A percentile compares a stretch with the other conserved stretches of the same genome.
These are phyloP conservation scores for Lymantria monacha DNA, from an alignment of 2,888 invertebrate species.

Conservation along the genomic window DNA sequence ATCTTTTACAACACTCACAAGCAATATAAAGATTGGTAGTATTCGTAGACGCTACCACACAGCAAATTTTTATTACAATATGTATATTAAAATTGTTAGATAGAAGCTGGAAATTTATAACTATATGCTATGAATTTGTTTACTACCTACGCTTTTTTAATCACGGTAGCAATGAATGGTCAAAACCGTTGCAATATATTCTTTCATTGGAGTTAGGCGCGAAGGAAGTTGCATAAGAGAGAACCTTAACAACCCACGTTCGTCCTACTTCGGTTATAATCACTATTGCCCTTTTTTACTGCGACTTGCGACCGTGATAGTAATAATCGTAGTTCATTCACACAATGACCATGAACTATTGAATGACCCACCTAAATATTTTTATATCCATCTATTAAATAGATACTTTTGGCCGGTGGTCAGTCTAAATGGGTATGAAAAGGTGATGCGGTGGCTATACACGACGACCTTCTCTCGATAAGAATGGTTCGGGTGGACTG, in stretches of 20 bases:
- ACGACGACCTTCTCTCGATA: too few species aligned
- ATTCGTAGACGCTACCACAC: too few species aligned
- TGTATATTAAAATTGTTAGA: not conserved
- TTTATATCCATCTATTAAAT: too few species aligned
- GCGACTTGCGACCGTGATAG: slow-evolving; percentile 26
- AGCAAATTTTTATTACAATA: too few species aligned
- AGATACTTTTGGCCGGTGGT: too few species aligned
- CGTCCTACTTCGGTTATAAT: slow-evolving; percentile 45
- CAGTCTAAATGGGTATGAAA: too few species aligned
- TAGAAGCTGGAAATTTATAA: not conserved
- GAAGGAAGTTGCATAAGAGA: slow-evolving; percentile 66
- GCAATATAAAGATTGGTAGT: too few species aligned
- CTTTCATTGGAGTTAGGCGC: slow-evolving; percentile 55
- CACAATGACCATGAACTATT: too few species aligned
- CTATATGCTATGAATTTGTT: not conserved
- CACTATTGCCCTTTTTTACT: slow-evolving; percentile 53
- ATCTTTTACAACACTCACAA: too few species aligned
- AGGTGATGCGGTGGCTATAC: too few species aligned
- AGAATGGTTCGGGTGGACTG: too few species aligned
- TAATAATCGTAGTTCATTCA: not conserved
- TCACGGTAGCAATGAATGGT: slow-evolving; percentile 19
- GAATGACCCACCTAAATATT: too few species aligned
- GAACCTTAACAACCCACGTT: slow-evolving; percentile 56
- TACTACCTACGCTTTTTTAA: slow-evolving; percentile 16
- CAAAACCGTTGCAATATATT: slow-evolving; percentile 37